Conservation (phyloP, 2,797 vertebrate genomes). For the Siniperca obscura region DNA sequence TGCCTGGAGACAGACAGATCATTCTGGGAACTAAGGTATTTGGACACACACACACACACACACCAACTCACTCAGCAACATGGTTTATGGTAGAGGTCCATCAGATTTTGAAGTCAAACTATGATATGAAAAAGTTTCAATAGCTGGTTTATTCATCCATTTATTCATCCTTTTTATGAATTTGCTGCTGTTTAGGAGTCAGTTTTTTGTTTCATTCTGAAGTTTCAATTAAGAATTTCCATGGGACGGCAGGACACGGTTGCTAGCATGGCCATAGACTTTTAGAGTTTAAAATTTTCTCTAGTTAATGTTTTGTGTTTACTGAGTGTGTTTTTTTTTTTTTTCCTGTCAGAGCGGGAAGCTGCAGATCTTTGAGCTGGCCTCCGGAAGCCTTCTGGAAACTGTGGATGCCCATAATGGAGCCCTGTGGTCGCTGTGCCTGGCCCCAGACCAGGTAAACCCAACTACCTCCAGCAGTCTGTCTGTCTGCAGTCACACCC, state of each 20-base stretch:
- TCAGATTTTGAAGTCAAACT: neutral
- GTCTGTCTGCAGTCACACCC: neutral
- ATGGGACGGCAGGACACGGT: accelerated
- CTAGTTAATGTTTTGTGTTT: neutral
- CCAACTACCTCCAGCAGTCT: neutral
- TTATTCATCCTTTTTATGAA: neutral
- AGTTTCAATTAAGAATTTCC: neutral
- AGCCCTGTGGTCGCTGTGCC: conserved; percentile 92
- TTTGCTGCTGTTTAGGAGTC: neutral
- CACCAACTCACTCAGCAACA: neutral
- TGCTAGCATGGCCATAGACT: neutral
- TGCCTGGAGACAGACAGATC: conserved; percentile 96
- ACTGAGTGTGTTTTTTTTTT: neutral
- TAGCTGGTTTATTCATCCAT: neutral
- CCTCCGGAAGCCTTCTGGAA: conserved; percentile 92
- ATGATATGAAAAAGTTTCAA: neutral
- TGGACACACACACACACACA: neutral
- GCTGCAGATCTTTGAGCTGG: conserved; percentile 94
- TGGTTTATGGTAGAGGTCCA: neutral
- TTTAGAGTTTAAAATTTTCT: neutral
- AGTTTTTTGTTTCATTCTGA: neutral
- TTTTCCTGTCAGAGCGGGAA: conserved; percentile 88
- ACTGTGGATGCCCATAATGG: conserved; percentile 87
- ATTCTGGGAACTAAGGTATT: conserved; percentile 94
- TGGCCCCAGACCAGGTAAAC: conserved; percentile 94